A percentile compares a stretch with the other conserved stretches of the same genome.
Conservation (phyloP, 2,888 invertebrate genomes). For the Ormia ochracea region DNA sequence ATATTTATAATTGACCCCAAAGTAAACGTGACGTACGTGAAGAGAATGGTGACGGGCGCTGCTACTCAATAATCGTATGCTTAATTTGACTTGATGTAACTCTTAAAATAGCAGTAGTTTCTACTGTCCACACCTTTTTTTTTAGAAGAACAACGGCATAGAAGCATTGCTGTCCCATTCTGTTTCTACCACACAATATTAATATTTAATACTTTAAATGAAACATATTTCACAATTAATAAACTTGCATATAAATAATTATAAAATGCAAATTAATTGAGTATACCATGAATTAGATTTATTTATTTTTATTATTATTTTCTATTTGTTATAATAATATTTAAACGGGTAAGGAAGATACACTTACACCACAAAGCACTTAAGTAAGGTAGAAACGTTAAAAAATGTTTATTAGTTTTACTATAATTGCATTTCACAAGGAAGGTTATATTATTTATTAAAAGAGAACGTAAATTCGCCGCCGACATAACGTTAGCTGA, state of each 20-base stretch:
- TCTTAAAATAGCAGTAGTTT: background rate
- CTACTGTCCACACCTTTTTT: conserved; percentile 52
- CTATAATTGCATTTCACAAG: no score
- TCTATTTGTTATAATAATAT: background rate
- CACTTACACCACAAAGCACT: background rate
- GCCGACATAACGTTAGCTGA: no score
- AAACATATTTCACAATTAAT: conserved; percentile 43
- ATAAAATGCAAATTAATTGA: background rate
- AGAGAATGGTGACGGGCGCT: conserved; percentile 37
- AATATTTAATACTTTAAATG: background rate
- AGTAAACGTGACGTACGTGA: conserved; percentile 59
- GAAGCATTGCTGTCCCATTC: conserved; percentile 35
- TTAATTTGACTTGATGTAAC: conserved; percentile 9
- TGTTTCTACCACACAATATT: background rate
- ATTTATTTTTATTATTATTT: background rate
- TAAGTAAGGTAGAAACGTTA: background rate
- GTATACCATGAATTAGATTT: background rate
- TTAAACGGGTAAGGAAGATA: background rate
- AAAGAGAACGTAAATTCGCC: no score
- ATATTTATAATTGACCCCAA: conserved; percentile 57
- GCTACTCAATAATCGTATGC: background rate
- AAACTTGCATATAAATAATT: conserved; percentile 6
- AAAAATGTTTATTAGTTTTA: no score
- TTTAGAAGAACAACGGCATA: background rate
- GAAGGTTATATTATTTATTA: no score